phyloP scores from a whole-genome alignment of 2,113 vertebrate genomes.

The Elephas maximus region DNA sequence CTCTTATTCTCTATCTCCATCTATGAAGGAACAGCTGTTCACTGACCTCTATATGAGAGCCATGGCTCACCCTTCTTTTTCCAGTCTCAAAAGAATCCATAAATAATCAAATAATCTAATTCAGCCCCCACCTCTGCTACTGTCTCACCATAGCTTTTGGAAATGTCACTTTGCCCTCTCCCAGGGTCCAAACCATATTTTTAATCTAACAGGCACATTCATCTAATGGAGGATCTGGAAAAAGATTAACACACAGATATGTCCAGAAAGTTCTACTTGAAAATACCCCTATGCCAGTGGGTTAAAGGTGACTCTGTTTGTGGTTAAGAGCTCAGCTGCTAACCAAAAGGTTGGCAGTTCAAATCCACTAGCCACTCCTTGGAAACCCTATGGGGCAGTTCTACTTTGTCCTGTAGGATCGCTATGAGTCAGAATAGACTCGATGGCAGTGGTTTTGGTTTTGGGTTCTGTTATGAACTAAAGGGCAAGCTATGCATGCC shows the following conservation, averaged over 20 bases:
- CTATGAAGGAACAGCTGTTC: constrained; percentile 74
- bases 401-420: too few species aligned
- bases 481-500: not conserved
- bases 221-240: not conserved
- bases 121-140: constrained; percentile 73
- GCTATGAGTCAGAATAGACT: too few species aligned
- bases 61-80: constrained; percentile 29
- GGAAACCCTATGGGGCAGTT: too few species aligned
- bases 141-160: constrained; percentile 69
- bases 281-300: not conserved
- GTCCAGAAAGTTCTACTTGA: constrained; percentile 33
- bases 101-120: constrained; percentile 82
- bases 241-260: constrained; percentile 24
- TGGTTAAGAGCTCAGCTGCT: too few species aligned
- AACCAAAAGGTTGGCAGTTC: too few species aligned
- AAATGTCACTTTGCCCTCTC: constrained; percentile 65
- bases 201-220: constrained; percentile 57
- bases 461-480: not conserved
- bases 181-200: constrained; percentile 64
- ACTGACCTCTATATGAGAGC: constrained; percentile 47
- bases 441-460: too few species aligned
- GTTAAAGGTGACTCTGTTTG: not conserved
- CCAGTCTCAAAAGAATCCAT: constrained; percentile 80
- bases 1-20: not conserved
- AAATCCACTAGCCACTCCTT: too few species aligned